These are phyloP conservation scores for Platichthys flesus DNA, from an alignment of 2,113 vertebrate genomes.

Conservation along the genomic window DNA sequence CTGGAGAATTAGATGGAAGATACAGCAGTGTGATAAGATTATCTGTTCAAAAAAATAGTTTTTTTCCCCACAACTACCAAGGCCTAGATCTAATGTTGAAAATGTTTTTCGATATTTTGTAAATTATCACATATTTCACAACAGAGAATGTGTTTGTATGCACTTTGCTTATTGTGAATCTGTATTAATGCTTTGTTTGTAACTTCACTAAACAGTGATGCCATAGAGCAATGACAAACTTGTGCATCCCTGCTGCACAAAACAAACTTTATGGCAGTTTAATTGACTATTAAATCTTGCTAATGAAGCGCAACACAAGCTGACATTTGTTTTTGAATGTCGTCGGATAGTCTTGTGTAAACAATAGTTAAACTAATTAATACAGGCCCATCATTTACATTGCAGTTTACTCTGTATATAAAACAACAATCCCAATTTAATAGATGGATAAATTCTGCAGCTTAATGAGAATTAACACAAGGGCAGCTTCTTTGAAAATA, in stretches of 20 bases:
- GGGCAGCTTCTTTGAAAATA: slow-evolving; percentile 8
- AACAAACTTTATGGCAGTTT: neutral
- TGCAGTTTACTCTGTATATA: neutral
- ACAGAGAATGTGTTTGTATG: no score
- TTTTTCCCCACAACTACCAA: no score
- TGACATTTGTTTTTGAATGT: neutral
- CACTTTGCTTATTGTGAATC: no score
- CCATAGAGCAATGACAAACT: no score
- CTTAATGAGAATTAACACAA: slow-evolving; percentile 1
- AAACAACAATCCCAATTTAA: neutral
- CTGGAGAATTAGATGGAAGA: no score
- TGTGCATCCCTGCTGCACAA: neutral
- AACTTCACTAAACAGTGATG: no score
- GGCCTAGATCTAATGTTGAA: no score
- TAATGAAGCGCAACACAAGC: slow-evolving; percentile 10
- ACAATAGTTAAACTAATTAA: neutral
- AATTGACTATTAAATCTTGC: neutral
- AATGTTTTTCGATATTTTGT: no score
- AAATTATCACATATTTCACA: no score
- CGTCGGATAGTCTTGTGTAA: neutral
- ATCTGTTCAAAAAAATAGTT: no score
- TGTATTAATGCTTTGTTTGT: no score
- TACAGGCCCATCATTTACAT: neutral
- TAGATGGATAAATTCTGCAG: neutral
- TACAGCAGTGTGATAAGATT: no score